Base-by-base conservation (phyloP, 2,888 invertebrate genomes). In the Willowsia nigromaculata region DNA sequence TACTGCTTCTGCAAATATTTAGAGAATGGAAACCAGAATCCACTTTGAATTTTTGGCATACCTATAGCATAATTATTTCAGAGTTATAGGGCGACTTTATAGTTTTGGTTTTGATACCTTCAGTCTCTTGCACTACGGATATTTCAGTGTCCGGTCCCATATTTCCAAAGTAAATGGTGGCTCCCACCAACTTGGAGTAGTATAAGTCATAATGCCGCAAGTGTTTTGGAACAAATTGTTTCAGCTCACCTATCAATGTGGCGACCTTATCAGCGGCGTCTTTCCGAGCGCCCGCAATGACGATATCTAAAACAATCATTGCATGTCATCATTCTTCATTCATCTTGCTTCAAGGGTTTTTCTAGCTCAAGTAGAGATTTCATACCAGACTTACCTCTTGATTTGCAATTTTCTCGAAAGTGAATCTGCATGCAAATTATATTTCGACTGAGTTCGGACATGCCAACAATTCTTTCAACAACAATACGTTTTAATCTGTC, bases 371-470 rank as follows among this genome's bases (percentile, higher is more conserved):
- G 4, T 9, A 37, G 37, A 37, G 37, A 37, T 30, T 37, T 40
- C 56, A 86, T n/a, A n/a, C 3, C 13, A 15, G 3, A 50, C n/a
- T 11, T n/a, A 18, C 90, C 86, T 90, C 89, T 71, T 11, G 90
- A 74, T 59, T 84, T 86, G 76, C 85, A 88, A 27, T 90, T 90
- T 27, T 87, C 74, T 47, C 68, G 15, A 80, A 84, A 90, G 43
- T 90, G 89, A 6, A 92, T 65, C 33, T 92, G 92, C 86, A 92
- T 89, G 6, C 74, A 62, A 50, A 92, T 91, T 4, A 84, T 90
- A 68, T 85, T 86, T 25, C 90, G 76, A 53, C 88, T 87, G 2
- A 91, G 62, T 33, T 76, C 59, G 0, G 91, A 85, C 91, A 92
- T 91, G 18, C 68, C 71, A n/a, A 83, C 33, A 80, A 91, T 90